phyloP scores from a whole-genome alignment of 2,888 invertebrate species.

The Drosophila neutralis region DNA sequence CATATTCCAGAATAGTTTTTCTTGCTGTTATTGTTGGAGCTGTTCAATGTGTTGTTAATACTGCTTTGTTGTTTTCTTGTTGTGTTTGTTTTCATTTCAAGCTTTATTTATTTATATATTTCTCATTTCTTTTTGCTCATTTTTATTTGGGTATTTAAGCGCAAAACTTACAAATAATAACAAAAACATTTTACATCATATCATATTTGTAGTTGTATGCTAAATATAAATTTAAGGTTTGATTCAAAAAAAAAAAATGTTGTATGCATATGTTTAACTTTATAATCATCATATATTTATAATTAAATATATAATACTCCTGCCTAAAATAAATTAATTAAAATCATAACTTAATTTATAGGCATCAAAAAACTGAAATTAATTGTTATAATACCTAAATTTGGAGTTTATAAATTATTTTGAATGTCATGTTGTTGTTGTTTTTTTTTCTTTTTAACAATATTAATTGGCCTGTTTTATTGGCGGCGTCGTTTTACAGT shows the following conservation, averaged over 20 bases:
- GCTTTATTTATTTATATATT: slow-evolving; percentile 46
- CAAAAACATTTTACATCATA: slow-evolving; percentile 72
- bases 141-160: slow-evolving; percentile 32
- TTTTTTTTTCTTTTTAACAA: slow-evolving; percentile 25
- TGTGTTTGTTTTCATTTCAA: slow-evolving; percentile 29
- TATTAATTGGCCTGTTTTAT: slow-evolving; percentile 47
- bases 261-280: neutral
- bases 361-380: slow-evolving; percentile 11
- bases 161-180: slow-evolving; percentile 76
- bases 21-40: slow-evolving; percentile 9
- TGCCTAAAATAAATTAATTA: slow-evolving; percentile 50
- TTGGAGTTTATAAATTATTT: slow-evolving; percentile 19
- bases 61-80: slow-evolving; percentile 10
- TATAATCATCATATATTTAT: slow-evolving; percentile 18
- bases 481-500: slow-evolving; percentile 48
- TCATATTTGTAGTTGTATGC: slow-evolving; percentile 28
- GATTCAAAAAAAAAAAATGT: slow-evolving; percentile 21
- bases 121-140: slow-evolving; percentile 29
- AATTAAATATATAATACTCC: slow-evolving; percentile 27
- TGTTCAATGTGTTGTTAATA: slow-evolving; percentile 31
- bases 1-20: slow-evolving; percentile 12
- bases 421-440: slow-evolving; percentile 22
- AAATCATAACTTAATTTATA: slow-evolving; percentile 21
- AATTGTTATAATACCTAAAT: slow-evolving; percentile 35
- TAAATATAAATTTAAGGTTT: slow-evolving; percentile 33